Percentiles rank a stretch among this genome's conserved stretches.
Conservation (phyloP, 2,797 vertebrate genomes). For the Setipinna tenuifilis region DNA sequence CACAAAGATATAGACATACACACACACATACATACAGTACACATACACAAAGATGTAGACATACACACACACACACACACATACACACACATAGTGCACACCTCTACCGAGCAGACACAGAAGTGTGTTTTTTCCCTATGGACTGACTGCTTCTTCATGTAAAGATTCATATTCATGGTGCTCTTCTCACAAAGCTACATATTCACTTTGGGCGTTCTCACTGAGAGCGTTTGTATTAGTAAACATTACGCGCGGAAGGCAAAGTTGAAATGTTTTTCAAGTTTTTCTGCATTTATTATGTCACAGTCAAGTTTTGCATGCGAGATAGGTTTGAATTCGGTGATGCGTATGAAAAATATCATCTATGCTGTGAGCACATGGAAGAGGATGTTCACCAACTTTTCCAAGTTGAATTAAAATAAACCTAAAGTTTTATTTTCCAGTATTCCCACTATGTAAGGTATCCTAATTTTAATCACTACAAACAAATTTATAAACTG, state of each 20-base stretch:
- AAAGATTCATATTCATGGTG: constrained; percentile 23
- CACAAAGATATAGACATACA: too few species aligned
- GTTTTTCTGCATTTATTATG: background rate
- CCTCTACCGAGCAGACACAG: background rate
- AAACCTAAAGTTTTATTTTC: background rate
- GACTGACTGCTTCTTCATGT: background rate
- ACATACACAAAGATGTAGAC: background rate
- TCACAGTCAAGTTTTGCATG: background rate
- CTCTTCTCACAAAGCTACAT: background rate
- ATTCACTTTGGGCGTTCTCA: background rate
- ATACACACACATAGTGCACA: background rate
- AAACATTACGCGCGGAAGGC: constrained; percentile 9
- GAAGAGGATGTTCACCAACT: background rate
- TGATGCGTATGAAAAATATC: background rate
- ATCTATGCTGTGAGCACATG: background rate
- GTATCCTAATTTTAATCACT: background rate
- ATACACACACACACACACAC: background rate
- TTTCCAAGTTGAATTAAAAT: background rate
- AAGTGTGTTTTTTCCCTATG: background rate
- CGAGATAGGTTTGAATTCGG: background rate
- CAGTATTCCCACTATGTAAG: background rate
- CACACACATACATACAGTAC: too few species aligned
- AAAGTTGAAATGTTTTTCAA: background rate
- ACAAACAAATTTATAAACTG: background rate
- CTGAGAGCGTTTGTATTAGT: constrained; percentile 7